phyloP scores from a whole-genome alignment of 64 coral and sea anemone genomes.

The Anthopleura sola region DNA sequence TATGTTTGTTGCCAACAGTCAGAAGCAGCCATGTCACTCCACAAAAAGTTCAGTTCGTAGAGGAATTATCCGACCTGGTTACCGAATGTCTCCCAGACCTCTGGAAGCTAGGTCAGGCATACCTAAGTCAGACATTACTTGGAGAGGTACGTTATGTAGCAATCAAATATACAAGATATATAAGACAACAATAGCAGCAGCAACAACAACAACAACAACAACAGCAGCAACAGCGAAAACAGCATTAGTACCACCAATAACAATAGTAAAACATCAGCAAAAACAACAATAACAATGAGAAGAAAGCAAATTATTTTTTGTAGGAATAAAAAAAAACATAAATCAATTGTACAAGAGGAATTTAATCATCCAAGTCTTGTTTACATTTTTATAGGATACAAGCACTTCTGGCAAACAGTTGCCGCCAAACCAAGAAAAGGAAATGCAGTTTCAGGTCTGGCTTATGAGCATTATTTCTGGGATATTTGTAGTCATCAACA shows the following conservation, averaged over 20 bases:
- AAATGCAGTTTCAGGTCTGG: background rate
- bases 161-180: background rate
- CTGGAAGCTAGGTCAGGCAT: conserved; percentile 94
- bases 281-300: background rate
- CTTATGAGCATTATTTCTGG: too few species aligned
- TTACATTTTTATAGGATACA: background rate
- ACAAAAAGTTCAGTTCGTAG: conserved; percentile 85
- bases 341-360: too few species aligned
- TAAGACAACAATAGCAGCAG: background rate
- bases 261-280: background rate
- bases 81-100: conserved; percentile 84
- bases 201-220: background rate
- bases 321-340: too few species aligned
- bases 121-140: conserved; percentile 64
- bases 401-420: conserved; percentile 8
- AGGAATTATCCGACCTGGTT: conserved; percentile 92
- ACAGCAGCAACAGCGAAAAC: background rate
- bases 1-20: background rate
- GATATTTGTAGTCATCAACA: too few species aligned
- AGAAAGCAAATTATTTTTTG: background rate
- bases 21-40: conserved; percentile 32
- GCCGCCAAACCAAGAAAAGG: conserved; percentile 17
- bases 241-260: background rate
- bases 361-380: background rate
- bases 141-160: conserved; percentile 38